Base-by-base conservation (phyloP, 2,113 vertebrate genomes). In the Serinus canaria region DNA sequence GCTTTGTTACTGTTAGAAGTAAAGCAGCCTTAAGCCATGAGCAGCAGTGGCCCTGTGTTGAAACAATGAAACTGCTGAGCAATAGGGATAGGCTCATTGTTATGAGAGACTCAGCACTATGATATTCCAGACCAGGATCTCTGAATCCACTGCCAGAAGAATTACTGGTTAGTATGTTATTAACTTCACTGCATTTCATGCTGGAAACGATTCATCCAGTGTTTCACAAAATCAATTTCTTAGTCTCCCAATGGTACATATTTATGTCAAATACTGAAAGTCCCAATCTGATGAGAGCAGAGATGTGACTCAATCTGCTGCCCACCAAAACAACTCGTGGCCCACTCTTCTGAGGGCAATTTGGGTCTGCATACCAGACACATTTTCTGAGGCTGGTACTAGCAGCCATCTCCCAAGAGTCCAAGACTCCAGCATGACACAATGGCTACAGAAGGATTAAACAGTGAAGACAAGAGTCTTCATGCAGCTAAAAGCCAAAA, bases 1-100 rank as follows among this genome's bases (percentile, higher is more conserved):
- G 6, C 31, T 56, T 59, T 58, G 60, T 55, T 79, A 15, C n/a
- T 69, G 31, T 43, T 44, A 85, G 39, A 76, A 82, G 24, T 60
- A 76, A 7, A 76, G 78, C 58, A 90, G 58, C 66, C 75, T 83
- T 30, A 66, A 86, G 79, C 31, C 43, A 86, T 58, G 69, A 88
- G n/a, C 46, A 83, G 52, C 70, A 75, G 53, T 60, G 69, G 56
- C 37, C 49, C 44, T 81, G 13, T 67, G 56, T 59, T 79, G 80
- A 72, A 94, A 94, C 80, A 93, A 70, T 81, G 56, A 95, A 92
- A 90, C 44, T 55, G 53, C 66, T 87, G 69, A 94, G 94, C 80
- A 94, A 92, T 30, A 72, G 31, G 89, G 44, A 64, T 15, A 84
- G 44, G 19, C 52, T 92, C 7, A 63, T 77, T 74, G 87, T 31